A percentile compares a stretch with the other conserved stretches of the same genome.
phyloP scores from a whole-genome alignment of 1,140 invertebrate species.

The Drosophila prosaltans region DNA sequence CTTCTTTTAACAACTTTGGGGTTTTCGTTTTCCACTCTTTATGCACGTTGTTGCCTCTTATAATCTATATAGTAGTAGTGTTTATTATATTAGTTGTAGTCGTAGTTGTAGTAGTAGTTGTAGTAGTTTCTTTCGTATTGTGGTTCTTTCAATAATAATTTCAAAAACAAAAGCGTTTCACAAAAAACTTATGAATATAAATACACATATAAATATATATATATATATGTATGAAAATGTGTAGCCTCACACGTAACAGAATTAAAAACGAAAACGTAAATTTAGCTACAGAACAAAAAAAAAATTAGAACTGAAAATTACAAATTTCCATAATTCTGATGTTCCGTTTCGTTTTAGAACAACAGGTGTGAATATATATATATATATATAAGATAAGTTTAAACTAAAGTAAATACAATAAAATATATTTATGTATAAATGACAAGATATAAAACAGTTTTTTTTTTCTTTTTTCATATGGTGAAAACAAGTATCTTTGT shows the following conservation, averaged over 20 bases:
- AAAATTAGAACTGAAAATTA: slow-evolving; percentile 31
- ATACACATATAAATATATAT: slow-evolving; percentile 21
- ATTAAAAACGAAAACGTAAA: slow-evolving; percentile 28
- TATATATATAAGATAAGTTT: background rate
- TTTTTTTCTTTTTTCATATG: slow-evolving; percentile 11
- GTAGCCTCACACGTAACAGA: slow-evolving; percentile 54
- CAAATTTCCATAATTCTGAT: slow-evolving; percentile 31
- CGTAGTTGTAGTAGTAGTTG: slow-evolving; percentile 15
- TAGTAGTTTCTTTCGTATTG: slow-evolving; percentile 1
- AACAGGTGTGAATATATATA: slow-evolving; percentile 26
- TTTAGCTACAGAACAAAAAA: slow-evolving; percentile 36
- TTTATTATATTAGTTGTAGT: slow-evolving; percentile 18
- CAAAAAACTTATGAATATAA: slow-evolving; percentile 19
- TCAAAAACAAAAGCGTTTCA: slow-evolving; percentile 23
- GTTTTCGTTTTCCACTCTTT: slow-evolving; percentile 1
- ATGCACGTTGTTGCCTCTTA: slow-evolving; percentile 25
- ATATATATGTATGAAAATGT: slow-evolving; percentile 15
- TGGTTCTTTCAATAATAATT: slow-evolving; percentile 13
- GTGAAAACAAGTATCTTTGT: slow-evolving; percentile 23
- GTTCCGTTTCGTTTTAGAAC: slow-evolving; percentile 12
- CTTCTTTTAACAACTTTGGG: slow-evolving; percentile 54
- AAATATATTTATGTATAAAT: slow-evolving; percentile 42
- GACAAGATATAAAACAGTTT: slow-evolving; percentile 58
- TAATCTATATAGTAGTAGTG: slow-evolving; percentile 36
- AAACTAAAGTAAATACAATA: slow-evolving; percentile 18